Percentiles rank a stretch among this genome's conserved stretches.
Conservation (phyloP, 1,140 invertebrate species). For the Drosophila pandora region DNA sequence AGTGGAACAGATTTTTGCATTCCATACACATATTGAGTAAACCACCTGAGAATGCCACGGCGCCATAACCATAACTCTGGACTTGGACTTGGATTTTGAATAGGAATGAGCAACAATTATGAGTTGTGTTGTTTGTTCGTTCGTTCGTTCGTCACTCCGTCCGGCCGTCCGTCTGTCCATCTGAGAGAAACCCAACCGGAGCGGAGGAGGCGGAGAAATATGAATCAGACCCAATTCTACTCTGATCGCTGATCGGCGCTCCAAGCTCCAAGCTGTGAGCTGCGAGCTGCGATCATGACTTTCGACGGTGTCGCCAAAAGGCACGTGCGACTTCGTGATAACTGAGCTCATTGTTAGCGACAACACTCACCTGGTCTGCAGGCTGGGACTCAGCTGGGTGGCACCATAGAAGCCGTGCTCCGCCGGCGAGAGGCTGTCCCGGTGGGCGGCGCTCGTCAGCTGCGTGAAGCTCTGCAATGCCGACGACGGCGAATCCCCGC, state of each 20-base stretch:
- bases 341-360: conserved; percentile 62
- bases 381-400: conserved; percentile 63
- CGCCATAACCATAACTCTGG: conserved; percentile 35
- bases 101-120: conserved; percentile 18
- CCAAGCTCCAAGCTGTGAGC: neutral
- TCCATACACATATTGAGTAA: conserved; percentile 43
- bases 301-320: conserved; percentile 70
- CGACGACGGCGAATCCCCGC: conserved; percentile 75
- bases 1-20: conserved; percentile 69
- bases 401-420: conserved; percentile 64
- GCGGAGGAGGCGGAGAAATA: conserved; percentile 27
- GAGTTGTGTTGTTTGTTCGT: conserved; percentile 7
- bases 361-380: conserved; percentile 77
- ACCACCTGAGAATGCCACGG: conserved; percentile 72
- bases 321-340: conserved; percentile 70
- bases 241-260: conserved; percentile 39
- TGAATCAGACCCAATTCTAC: conserved; percentile 56
- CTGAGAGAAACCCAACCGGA: conserved; percentile 35
- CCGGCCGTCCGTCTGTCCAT: neutral
- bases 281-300: conserved; percentile 60
- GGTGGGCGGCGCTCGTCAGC: conserved; percentile 64
- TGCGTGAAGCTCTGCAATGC: conserved; percentile 79
- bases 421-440: conserved; percentile 70
- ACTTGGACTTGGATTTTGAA: neutral
- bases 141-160: conserved; percentile 24